Percentiles rank a stretch among this genome's conserved stretches.
Evolutionary conservation across 2,113 vertebrate genomes (phyloP).

Genomic region (Alces alces): DNA sequence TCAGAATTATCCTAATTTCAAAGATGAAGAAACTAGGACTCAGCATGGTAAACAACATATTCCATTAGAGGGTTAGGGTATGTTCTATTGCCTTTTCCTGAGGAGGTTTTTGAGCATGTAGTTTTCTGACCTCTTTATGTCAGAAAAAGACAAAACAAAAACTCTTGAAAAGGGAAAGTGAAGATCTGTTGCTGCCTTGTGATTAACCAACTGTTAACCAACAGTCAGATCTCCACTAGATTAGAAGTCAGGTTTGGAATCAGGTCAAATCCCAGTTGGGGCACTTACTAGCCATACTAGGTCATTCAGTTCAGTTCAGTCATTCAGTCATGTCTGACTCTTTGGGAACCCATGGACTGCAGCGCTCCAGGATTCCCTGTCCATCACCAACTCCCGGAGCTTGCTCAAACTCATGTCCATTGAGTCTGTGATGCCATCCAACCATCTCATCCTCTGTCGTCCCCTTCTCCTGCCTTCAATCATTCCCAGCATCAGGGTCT

Average conservation of each 20-base stretch:
- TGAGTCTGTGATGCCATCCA: too few species aligned
- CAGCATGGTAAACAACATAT: not conserved
- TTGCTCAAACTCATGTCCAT: too few species aligned
- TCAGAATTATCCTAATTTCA: not conserved
- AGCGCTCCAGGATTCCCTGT: too few species aligned
- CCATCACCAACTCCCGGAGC: too few species aligned
- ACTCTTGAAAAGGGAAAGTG: not conserved
- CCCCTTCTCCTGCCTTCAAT: too few species aligned
- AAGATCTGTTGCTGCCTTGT: not conserved
- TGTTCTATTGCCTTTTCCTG: not conserved
- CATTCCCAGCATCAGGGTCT: too few species aligned
- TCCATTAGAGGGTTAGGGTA: not conserved
- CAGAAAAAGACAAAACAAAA: not conserved
- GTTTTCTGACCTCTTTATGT: not conserved
- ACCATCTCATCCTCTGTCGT: too few species aligned
- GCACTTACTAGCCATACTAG: not conserved
- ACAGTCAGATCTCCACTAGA: not conserved
- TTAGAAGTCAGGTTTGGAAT: not conserved
- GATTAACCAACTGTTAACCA: not conserved
- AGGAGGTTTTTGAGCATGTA: not conserved
- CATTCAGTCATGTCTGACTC: too few species aligned
- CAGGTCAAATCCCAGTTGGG: not conserved
- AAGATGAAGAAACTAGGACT: not conserved
- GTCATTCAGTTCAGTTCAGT: too few species aligned
- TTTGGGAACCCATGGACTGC: too few species aligned